Percentiles rank a stretch among this genome's conserved stretches.
Conservation (phyloP, 2,888 invertebrate genomes). For the Hydrotaea diabolus region DNA sequence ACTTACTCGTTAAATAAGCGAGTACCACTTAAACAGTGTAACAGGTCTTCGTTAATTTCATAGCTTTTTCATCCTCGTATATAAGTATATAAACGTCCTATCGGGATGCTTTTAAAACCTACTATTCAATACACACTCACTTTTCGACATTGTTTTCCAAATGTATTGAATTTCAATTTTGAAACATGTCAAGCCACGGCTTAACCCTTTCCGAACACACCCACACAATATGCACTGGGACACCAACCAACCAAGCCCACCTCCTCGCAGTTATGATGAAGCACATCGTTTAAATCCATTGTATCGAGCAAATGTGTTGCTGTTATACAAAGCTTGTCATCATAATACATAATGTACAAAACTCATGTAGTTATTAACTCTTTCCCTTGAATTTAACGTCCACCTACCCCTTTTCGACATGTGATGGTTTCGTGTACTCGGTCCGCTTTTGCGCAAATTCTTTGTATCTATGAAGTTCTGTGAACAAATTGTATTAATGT, state of each 20-base stretch:
- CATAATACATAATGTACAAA: constrained; percentile 11
- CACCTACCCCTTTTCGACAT: not conserved
- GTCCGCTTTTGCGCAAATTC: not conserved
- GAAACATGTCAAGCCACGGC: not conserved
- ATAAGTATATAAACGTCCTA: too few species aligned
- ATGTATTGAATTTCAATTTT: constrained; percentile 5
- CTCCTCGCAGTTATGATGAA: not conserved
- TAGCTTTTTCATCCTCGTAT: too few species aligned
- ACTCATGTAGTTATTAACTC: constrained; percentile 21
- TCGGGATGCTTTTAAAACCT: too few species aligned
- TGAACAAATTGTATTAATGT: constrained; percentile 28
- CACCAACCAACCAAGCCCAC: not conserved
- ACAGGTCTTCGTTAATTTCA: too few species aligned
- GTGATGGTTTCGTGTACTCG: not conserved
- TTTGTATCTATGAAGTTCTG: not conserved
- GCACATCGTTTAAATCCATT: not conserved
- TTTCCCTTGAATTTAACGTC: not conserved
- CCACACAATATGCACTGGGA: not conserved
- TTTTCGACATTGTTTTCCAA: not conserved
- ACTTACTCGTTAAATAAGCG: too few species aligned
- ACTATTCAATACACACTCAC: too few species aligned
- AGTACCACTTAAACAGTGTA: too few species aligned
- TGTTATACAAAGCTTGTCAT: not conserved
- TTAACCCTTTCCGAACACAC: not conserved
- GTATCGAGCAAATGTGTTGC: too few species aligned